phyloP scores from a whole-genome alignment of 2,113 vertebrate genomes.

The Penelope pileata region DNA sequence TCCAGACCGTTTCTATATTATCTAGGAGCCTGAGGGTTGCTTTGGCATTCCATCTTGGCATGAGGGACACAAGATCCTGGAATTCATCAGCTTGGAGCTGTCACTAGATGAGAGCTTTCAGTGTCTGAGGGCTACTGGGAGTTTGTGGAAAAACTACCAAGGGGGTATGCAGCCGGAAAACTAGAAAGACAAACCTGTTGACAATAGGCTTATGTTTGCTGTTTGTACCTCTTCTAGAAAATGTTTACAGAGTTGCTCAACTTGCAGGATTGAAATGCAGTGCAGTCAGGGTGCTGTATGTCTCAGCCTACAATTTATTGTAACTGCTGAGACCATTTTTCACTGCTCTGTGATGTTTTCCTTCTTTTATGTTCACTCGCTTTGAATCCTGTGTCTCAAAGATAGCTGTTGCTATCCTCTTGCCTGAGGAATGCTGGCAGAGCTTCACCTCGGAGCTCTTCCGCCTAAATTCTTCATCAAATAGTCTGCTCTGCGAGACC shows the following conservation, averaged over 20 bases:
- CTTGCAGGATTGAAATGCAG: neutral
- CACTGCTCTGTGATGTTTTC: neutral
- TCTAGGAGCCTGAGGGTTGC: neutral
- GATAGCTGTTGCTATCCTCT: neutral
- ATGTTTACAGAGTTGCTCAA: neutral
- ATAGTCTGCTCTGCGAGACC: fast-evolving
- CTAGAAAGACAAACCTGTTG: neutral
- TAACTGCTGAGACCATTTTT: neutral
- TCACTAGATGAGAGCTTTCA: neutral
- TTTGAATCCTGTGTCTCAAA: neutral
- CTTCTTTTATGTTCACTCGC: neutral
- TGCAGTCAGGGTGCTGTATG: neutral
- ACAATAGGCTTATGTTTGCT: neutral
- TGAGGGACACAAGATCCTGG: neutral
- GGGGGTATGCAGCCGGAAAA: neutral
- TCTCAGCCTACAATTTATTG: neutral
- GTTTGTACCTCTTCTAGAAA: neutral
- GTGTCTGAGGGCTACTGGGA: neutral
- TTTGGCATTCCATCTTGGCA: neutral
- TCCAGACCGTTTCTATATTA: neutral
- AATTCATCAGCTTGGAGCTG: neutral
- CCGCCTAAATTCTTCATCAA: neutral
- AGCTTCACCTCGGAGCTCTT: neutral
- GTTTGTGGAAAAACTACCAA: neutral
- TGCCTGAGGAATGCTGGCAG: neutral